These are phyloP conservation scores for Momotus momota DNA, from an alignment of 2,797 vertebrate species.

Conservation along the genomic window DNA sequence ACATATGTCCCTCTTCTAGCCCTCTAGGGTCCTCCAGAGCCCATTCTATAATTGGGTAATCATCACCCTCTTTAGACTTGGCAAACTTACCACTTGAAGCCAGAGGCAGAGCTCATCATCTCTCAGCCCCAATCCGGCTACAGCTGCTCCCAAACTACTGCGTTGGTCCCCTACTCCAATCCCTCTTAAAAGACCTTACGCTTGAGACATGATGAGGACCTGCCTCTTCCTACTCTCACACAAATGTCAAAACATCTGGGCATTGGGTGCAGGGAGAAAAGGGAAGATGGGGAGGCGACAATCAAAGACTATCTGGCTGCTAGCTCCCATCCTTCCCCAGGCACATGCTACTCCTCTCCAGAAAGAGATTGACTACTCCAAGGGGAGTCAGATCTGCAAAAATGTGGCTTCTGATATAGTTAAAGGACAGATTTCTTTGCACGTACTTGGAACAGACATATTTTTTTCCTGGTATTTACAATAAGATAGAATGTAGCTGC, in stretches of 20 bases:
- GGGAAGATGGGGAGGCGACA: not conserved
- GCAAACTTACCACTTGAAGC: not conserved
- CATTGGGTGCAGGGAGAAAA: not conserved
- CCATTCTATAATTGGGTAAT: not conserved
- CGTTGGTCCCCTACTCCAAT: not conserved
- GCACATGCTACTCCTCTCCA: not conserved
- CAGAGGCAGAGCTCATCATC: not conserved
- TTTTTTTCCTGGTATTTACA: not conserved
- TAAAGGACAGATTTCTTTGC: not conserved
- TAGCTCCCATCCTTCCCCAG: not conserved
- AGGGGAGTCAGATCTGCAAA: not conserved
- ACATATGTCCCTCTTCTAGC: not conserved
- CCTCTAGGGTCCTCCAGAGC: not conserved
- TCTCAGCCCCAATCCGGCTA: not conserved
- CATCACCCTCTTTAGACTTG: not conserved
- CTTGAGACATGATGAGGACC: not conserved
- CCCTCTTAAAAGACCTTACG: not conserved
- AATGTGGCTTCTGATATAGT: not conserved
- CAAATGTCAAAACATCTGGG: not conserved
- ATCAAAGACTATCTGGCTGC: not conserved
- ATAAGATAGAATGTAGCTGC: not conserved
- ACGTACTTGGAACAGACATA: not conserved
- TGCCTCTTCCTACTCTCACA: not conserved
- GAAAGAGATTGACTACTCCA: not conserved
- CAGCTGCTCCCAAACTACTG: not conserved